Conservation (phyloP, 2,113 vertebrate genomes). For the Cavia aperea region DNA sequence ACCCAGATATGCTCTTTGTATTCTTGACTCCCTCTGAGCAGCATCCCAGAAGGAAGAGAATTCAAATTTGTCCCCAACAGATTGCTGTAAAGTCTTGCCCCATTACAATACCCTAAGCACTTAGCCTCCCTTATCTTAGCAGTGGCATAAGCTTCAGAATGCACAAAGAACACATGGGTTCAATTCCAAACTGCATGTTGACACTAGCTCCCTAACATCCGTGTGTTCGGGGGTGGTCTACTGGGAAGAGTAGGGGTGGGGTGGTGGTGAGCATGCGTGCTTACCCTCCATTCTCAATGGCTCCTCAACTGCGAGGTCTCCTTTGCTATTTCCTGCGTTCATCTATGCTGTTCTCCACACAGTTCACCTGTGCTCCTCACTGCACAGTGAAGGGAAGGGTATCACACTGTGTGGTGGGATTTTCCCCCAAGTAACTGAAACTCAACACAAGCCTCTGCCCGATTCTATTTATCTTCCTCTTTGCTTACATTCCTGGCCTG, state of each 20-base stretch:
- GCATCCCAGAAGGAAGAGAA: conserved; percentile 5
- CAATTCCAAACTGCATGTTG: not conserved
- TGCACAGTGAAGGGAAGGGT: not conserved
- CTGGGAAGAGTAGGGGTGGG: not conserved
- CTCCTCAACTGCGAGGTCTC: not conserved
- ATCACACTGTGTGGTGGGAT: not conserved
- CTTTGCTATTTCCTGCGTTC: not conserved
- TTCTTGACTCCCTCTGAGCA: conserved; percentile 23
- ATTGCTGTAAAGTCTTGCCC: conserved; percentile 20
- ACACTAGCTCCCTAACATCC: not conserved
- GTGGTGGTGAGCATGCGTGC: fast-evolving
- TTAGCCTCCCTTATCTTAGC: not conserved
- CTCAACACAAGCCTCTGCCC: not conserved
- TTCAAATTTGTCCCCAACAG: conserved; percentile 16
- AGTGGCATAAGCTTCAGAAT: not conserved
- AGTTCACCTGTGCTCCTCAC: not conserved
- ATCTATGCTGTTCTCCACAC: not conserved
- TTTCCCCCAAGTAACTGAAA: not conserved
- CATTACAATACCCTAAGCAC: not conserved
- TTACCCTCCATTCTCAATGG: not conserved
- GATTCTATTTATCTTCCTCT: not conserved
- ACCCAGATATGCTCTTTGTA: conserved; percentile 60
- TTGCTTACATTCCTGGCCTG: not conserved
- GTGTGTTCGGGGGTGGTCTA: not conserved
- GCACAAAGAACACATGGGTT: not conserved